These are phyloP conservation scores for Neomorphus geoffroyi DNA, from an alignment of 2,797 vertebrate species.

Conservation along the genomic window DNA sequence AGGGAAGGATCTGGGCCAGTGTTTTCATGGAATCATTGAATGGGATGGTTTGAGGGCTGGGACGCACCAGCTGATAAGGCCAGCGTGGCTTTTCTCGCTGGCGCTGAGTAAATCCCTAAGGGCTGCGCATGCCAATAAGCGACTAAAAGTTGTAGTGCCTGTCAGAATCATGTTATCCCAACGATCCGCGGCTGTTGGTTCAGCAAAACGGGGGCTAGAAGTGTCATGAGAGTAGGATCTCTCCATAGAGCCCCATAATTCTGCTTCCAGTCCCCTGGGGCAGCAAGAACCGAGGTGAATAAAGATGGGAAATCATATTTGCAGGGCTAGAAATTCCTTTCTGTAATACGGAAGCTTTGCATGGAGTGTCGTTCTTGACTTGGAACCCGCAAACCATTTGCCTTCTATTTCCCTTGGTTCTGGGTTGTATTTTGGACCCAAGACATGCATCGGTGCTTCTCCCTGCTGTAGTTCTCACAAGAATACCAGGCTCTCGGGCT, in stretches of 20 bases:
- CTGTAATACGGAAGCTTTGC: not conserved
- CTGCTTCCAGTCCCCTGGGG: not conserved
- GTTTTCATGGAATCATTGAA: too few relatives aligned
- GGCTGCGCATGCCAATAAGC: not conserved
- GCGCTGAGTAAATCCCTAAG: not conserved
- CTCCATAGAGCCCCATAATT: not conserved
- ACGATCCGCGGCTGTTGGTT: not conserved
- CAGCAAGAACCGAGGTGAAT: not conserved
- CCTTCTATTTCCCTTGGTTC: not conserved
- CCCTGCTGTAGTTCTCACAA: not conserved
- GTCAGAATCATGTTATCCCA: not conserved
- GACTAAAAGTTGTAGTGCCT: not conserved
- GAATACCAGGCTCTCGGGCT: not conserved
- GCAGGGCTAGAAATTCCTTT: not conserved
- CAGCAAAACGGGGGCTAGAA: constrained; percentile 12
- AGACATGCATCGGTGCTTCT: not conserved
- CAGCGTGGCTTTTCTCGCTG: not conserved
- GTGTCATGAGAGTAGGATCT: not conserved
- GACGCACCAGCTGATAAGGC: not conserved
- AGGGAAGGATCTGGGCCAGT: too few relatives aligned
- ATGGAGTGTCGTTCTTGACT: not conserved
- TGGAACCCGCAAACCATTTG: not conserved
- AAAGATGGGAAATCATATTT: not conserved
- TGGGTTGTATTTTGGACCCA: not conserved
- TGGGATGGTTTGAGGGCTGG: not conserved